Percentiles rank a stretch among this genome's conserved stretches.
Conservation (phyloP, 2,113 vertebrate genomes). For the Hippocampus zosterae region DNA sequence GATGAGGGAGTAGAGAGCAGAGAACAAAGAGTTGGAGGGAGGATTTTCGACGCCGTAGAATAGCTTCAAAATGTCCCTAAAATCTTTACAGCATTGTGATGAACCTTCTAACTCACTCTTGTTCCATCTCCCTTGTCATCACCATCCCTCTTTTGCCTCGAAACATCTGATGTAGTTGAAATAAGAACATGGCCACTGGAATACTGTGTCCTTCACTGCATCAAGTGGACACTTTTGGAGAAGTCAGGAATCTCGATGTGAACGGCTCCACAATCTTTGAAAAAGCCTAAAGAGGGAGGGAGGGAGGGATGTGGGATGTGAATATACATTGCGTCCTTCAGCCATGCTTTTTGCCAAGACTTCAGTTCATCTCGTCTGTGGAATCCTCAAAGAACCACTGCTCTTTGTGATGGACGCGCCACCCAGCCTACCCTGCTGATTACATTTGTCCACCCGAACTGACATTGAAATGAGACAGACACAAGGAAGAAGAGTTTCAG, state of each 20-base stretch:
- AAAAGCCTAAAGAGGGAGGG: slow-evolving; percentile 25
- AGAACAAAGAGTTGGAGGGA: slow-evolving; percentile 38
- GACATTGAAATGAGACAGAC: slow-evolving; percentile 23
- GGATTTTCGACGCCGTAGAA: slow-evolving; percentile 47
- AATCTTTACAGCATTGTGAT: slow-evolving; percentile 27
- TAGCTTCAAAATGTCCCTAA: slow-evolving; percentile 33
- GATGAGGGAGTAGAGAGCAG: slow-evolving; percentile 47
- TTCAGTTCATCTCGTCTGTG: slow-evolving; percentile 35
- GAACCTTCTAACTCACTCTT: slow-evolving; percentile 22
- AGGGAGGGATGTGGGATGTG: slow-evolving; percentile 1
- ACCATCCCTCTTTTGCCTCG: slow-evolving; percentile 12
- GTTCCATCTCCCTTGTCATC: background rate
- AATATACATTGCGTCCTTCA: slow-evolving; percentile 50
- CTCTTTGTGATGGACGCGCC: slow-evolving; percentile 52
- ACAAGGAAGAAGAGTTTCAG: slow-evolving; percentile 14
- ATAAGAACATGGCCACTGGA: slow-evolving; percentile 33
- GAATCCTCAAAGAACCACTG: slow-evolving; percentile 66
- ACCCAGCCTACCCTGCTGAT: slow-evolving; percentile 50
- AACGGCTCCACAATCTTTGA: slow-evolving; percentile 28
- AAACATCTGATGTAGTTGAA: slow-evolving; percentile 21
- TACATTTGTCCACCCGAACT: slow-evolving; percentile 50
- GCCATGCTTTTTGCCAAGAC: slow-evolving; percentile 36
- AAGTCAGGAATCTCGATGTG: slow-evolving; percentile 46
- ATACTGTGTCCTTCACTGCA: slow-evolving; percentile 23
- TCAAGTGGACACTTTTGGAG: slow-evolving; percentile 47